These are phyloP conservation scores for Hippocampus comes DNA, from an alignment of 2,113 vertebrate species.

Conservation along the genomic window DNA sequence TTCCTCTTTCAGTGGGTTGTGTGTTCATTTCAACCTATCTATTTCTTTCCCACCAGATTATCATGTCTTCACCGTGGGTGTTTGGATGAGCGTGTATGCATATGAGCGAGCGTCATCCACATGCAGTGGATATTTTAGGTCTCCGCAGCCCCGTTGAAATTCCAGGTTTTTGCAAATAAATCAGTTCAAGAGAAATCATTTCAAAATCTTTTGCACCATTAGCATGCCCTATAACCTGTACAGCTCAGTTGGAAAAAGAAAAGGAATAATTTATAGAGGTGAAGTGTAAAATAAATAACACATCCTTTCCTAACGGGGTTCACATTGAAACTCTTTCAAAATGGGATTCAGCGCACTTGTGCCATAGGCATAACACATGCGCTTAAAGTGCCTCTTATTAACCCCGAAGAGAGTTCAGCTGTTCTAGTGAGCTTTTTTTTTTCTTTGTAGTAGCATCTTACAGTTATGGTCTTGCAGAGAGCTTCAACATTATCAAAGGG, in stretches of 20 bases:
- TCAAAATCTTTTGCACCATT: not conserved
- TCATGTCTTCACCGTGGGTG: constrained; percentile 21
- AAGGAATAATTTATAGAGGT: not conserved
- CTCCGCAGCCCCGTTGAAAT: not conserved
- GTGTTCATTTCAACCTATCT: constrained; percentile 66
- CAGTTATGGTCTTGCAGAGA: not conserved
- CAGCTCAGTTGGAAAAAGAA: not conserved
- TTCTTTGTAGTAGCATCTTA: not conserved
- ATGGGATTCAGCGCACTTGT: too few species aligned
- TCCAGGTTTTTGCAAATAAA: not conserved
- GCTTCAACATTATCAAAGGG: not conserved
- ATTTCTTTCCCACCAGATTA: constrained; percentile 45
- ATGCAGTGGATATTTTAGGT: constrained; percentile 7
- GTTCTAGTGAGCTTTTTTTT: too few species aligned
- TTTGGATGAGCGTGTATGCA: constrained; percentile 29
- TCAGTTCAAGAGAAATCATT: not conserved
- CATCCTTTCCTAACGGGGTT: not conserved
- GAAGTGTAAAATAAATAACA: not conserved
- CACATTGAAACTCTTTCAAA: not conserved
- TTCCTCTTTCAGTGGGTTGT: constrained; percentile 60
- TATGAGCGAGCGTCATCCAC: constrained; percentile 27
- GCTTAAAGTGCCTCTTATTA: not conserved
- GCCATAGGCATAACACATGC: not conserved
- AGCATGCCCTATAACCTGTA: not conserved
- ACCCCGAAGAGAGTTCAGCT: not conserved